Evolutionary conservation across 2,888 invertebrate genomes (phyloP), one percentile per base, ranked within the genome.

Genomic region (Cryptus armator): DNA sequence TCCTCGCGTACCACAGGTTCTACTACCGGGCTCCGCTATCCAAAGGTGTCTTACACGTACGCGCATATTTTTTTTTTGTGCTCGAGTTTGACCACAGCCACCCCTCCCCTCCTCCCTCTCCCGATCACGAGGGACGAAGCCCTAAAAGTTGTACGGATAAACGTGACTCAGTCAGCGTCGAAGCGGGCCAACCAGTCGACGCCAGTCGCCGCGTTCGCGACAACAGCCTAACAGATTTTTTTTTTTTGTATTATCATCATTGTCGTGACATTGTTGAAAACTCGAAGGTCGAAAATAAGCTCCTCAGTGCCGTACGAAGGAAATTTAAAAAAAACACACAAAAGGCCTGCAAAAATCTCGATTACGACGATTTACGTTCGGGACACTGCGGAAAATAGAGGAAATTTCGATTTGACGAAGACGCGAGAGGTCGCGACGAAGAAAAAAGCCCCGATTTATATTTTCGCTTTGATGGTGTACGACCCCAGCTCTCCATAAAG

Each of bases 91-190:
- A 53, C 53, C 51, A 53, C 53, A 37, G 51, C 51, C 51, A 19
- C 56, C 44, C 59, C 59, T 37, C 37, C 37, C 37, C 37, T 5
- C 37, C 37, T 37, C 37, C 37, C 37, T 37, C 37, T 37, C 16
- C 14, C 72, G 72, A n/a, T 72, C 72, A 44, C 59, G 59, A 72
- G 59, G 72, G 44, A 56, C 14, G 53, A 59, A 56, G 43, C 72
- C 62, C 59, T 44, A 32, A 74, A 74, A 62, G 24, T 59, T 14
- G 37, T 72, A 44, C 14, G 43, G 44, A 43, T 43, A 32, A 62
- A 46, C 59, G 46, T 62, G 59, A 74, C 29, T 72, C 59, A 32
- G 46, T 46, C 29, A 62, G 46, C 46, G 19, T 24, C 29, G 29
- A 46, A 9, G n/a, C 59, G 24, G 32, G 37, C 53, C 43, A 37